Conservation (phyloP, 1,140 invertebrate species). For the Hesperophylax magnus region DNA sequence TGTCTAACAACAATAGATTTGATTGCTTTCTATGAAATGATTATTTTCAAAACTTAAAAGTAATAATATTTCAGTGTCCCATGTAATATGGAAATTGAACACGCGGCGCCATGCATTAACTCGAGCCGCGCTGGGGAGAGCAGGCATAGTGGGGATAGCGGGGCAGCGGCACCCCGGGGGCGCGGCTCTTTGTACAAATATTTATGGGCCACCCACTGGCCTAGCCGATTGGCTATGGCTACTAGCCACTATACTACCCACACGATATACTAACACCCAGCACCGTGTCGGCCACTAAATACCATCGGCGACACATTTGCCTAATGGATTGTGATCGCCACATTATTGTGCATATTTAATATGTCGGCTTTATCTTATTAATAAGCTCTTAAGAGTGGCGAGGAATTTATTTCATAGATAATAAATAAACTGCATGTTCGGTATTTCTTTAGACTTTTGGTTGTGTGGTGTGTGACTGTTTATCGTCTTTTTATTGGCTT, state of each 20-base stretch:
- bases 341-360: no score
- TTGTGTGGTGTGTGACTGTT: no score
- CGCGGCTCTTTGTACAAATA: conserved; percentile 39
- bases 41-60: no score
- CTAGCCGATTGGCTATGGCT: not conserved
- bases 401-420: no score
- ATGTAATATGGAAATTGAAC: not conserved
- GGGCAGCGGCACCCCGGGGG: conserved; percentile 20
- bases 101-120: conserved; percentile 19
- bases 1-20: no score
- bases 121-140: conserved; percentile 7
- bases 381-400: no score
- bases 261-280: not conserved
- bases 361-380: no score
- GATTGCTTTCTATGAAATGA: no score
- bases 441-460: no score
- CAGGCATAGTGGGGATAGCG: not conserved
- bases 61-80: not conserved
- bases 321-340: conserved; percentile 16
- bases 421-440: no score
- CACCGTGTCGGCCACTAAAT: not conserved
- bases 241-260: not conserved
- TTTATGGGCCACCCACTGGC: conserved; percentile 39
- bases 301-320: conserved; percentile 20
- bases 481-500: no score